Conservation (phyloP, 1,140 invertebrate genomes). For the Gonatopus flavifemur region DNA sequence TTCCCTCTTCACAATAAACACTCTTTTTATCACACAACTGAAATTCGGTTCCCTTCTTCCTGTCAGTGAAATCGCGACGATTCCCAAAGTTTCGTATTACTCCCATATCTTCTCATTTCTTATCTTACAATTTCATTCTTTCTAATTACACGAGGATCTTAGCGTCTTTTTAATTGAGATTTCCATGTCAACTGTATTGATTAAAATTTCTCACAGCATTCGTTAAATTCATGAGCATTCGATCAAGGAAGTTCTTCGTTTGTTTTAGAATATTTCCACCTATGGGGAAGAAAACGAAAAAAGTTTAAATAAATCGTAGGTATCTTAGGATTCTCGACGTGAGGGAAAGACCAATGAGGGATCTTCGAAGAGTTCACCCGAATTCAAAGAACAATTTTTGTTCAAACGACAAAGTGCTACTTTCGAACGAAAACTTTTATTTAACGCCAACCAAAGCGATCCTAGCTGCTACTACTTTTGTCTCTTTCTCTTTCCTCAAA, state of each 20-base stretch:
- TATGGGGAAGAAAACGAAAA: conserved; percentile 29
- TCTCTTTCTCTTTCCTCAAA: conserved; percentile 1
- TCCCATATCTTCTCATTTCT: no score
- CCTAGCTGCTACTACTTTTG: neutral
- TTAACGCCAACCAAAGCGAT: neutral
- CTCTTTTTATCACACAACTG: conserved; percentile 20
- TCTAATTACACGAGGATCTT: no score
- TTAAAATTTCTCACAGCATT: no score
- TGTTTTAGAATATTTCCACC: no score
- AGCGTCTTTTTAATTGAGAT: no score
- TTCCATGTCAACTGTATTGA: no score
- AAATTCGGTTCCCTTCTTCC: neutral
- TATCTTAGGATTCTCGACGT: no score
- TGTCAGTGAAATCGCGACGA: no score
- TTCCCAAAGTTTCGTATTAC: no score
- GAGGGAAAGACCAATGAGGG: conserved; percentile 21
- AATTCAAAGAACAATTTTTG: neutral
- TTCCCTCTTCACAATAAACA: conserved; percentile 20
- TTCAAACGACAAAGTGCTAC: neutral
- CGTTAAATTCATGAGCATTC: no score
- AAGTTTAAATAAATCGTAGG: conserved; percentile 46
- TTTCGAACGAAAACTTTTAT: neutral
- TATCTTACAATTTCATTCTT: no score
- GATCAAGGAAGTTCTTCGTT: no score
- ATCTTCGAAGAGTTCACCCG: conserved; percentile 22